A percentile compares a stretch with the other conserved stretches of the same genome.
These are phyloP conservation scores for Bothrops jararaca DNA, from an alignment of 2,113 vertebrate species.

Conservation along the genomic window DNA sequence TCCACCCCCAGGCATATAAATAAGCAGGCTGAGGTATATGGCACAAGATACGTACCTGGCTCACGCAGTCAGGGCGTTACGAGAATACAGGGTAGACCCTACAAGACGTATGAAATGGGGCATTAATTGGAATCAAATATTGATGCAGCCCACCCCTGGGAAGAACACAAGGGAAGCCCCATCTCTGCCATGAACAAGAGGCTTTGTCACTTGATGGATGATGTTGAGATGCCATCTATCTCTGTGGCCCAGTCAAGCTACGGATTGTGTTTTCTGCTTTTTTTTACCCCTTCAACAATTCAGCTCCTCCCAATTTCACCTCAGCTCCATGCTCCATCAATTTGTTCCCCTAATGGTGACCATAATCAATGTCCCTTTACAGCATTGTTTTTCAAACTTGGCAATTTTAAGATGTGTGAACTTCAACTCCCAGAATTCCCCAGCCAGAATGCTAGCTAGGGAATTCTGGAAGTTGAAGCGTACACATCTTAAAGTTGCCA, in stretches of 20 bases:
- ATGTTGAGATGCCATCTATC: not conserved
- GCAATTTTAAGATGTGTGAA: not conserved
- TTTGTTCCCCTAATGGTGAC: not conserved
- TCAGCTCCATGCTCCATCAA: not conserved
- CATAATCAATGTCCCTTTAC: not conserved
- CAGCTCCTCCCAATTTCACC: not conserved
- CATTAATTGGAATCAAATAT: conserved; percentile 40
- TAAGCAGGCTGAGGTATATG: not conserved
- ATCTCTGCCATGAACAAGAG: not conserved
- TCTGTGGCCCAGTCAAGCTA: not conserved
- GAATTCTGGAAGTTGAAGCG: not conserved
- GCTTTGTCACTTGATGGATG: not conserved
- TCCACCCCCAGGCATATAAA: not conserved
- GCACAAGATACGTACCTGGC: conserved; percentile 33
- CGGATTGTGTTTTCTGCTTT: not conserved
- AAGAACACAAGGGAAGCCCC: conserved; percentile 8
- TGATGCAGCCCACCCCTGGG: conserved; percentile 15
- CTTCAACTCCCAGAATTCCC: not conserved
- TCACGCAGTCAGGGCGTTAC: conserved; percentile 35
- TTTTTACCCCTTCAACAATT: not conserved
- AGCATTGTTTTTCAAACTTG: not conserved
- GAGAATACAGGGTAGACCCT: conserved; percentile 35
- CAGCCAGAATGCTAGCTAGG: not conserved
- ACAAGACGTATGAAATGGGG: conserved; percentile 43
- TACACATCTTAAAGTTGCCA: not conserved